Percentiles rank a stretch among this genome's conserved stretches.
These are phyloP conservation scores for Eupeodes latifasciatus DNA, from an alignment of 2,888 invertebrate genomes.

Conservation along the genomic window DNA sequence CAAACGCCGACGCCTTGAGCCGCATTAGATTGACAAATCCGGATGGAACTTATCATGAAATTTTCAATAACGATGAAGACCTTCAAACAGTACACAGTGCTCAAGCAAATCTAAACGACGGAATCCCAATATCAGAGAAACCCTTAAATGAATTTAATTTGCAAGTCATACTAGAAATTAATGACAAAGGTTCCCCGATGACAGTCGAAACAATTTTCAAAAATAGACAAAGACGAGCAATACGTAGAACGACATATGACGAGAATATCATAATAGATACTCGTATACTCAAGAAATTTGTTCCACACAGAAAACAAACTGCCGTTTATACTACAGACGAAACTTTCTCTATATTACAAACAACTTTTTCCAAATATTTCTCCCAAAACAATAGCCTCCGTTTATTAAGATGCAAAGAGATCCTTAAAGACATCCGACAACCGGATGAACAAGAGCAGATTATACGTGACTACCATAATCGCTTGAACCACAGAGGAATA, in stretches of 20 bases:
- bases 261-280: conserved; percentile 68
- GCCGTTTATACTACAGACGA: too few species aligned
- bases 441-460: too few species aligned
- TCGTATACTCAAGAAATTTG: conserved; percentile 67
- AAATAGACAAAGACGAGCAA: conserved; percentile 57
- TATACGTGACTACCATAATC: too few species aligned
- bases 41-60: too few species aligned
- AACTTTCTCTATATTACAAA: too few species aligned
- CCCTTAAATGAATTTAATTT: conserved; percentile 71
- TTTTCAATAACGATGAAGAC: background rate
- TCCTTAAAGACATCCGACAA: too few species aligned
- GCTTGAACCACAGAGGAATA: too few species aligned
- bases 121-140: conserved; percentile 68
- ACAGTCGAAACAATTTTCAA: conserved; percentile 62
- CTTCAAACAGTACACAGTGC: conserved; percentile 3
- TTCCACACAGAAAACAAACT: conserved; percentile 71
- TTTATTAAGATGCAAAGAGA: too few species aligned
- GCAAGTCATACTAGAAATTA: conserved; percentile 63
- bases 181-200: background rate
- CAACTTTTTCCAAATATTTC: too few species aligned
- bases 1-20: conserved; percentile 73
- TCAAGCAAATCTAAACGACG: conserved; percentile 48
- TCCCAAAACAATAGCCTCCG: too few species aligned
- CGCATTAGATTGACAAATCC: conserved; percentile 58
- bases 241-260: conserved; percentile 50